Conservation (phyloP, 1,140 invertebrate genomes). For the Nebria ingens region DNA sequence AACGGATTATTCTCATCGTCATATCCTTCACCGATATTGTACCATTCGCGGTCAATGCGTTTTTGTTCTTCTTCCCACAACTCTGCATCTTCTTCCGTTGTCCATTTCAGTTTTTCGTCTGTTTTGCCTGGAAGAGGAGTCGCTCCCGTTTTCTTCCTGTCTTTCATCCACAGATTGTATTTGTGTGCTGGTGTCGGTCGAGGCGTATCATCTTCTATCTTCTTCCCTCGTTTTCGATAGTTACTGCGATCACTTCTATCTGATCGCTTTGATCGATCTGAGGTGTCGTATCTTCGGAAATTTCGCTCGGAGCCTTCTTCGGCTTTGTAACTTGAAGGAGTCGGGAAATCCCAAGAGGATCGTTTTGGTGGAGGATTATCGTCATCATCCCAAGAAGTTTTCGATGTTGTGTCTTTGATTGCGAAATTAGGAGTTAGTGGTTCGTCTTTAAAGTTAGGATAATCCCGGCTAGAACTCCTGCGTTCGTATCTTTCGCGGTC, state of each 20-base stretch:
- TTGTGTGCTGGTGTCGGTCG: constrained; percentile 79
- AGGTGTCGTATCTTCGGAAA: constrained; percentile 32
- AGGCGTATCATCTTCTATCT: constrained; percentile 54
- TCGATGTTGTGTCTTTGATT: constrained; percentile 57
- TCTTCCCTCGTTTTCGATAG: constrained; percentile 32
- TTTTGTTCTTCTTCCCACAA: constrained; percentile 91
- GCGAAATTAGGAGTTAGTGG: constrained; percentile 68
- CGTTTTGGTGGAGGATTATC: constrained; percentile 48
- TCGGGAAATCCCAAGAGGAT: constrained; percentile 89
- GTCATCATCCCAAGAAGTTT: constrained; percentile 79
- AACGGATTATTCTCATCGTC: constrained; percentile 93
- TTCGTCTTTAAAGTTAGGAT: constrained; percentile 63
- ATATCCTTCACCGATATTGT: constrained; percentile 85
- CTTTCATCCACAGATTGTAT: constrained; percentile 67
- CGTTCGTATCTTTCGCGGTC: constrained; percentile 20
- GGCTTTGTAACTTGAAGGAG: constrained; percentile 51
- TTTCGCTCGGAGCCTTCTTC: constrained; percentile 35
- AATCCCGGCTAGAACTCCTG: constrained; percentile 39
- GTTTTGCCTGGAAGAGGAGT: constrained; percentile 41
- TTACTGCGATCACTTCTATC: constrained; percentile 14
- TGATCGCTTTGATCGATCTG: constrained; percentile 18
- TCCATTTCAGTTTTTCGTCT: constrained; percentile 39
- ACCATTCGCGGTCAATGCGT: constrained; percentile 92
- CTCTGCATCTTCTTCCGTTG: constrained; percentile 56
- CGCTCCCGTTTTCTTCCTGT: constrained; percentile 48